Evolutionary conservation across 2,113 vertebrate genomes (phyloP), one percentile per base, ranked within the genome.

Genomic region (Ceratotherium simum): DNA sequence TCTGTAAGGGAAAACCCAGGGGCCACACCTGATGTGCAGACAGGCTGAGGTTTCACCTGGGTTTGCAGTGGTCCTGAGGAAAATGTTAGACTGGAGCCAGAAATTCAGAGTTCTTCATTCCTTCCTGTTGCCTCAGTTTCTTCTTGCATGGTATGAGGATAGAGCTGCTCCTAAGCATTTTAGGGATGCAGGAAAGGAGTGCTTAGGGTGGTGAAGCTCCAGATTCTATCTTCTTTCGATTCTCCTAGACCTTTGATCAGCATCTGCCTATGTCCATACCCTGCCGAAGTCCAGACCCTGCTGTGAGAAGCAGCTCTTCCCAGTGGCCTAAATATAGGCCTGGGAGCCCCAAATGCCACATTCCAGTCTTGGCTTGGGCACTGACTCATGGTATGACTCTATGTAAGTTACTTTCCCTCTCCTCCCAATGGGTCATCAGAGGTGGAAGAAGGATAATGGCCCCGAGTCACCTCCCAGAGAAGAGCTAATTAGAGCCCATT

Each of bases 381-480:
- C 92, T 97, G 98, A 97, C 95, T 98, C 97, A 96, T 64, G 51
- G 73, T 76, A 88, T 98, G 95, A 98, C 83, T 98, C 90, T 84
- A 5, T 95, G 58, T 95, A 97, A 97, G 96, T 96, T 80, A 97
- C 70, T 97, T 97, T 83, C 96, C 83, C 69, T 97, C 92, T 92
- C 70, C 83, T 96, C 90, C 89, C 79, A 70, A 20, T 94, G 96
- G 97, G 93, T 95, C 96, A 81, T 70, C 69, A n/a, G 42, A 94
- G 72, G 64, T 83, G 6, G 91, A 46, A 90, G 91, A 69, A 72
- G 90, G 96, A 92, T 94, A 96, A 97, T 97, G 95, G 95, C 76
- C 96, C 95, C 97, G 97, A 98, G 95, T 98, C 97, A 97, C 94
- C 92, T 92, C 90, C 36, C 58, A 81, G 76, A 96, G 67, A 97